A percentile compares a stretch with the other conserved stretches of the same genome.
Conservation (phyloP, 2,888 invertebrate genomes). For the Ennomos erosarius region DNA sequence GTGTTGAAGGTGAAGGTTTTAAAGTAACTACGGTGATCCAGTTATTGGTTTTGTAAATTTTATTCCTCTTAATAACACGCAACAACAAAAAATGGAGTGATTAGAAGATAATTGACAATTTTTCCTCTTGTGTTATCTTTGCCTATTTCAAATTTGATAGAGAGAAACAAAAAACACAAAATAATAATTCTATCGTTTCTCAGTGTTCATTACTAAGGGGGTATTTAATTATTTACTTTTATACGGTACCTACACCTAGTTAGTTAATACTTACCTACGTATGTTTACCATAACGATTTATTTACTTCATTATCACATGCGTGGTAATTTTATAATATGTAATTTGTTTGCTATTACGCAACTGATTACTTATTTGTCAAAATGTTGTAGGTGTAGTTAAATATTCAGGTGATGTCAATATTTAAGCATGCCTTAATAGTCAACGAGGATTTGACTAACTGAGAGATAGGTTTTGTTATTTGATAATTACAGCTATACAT, state of each 20-base stretch:
- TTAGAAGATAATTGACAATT: too few species aligned
- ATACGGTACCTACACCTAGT: too few species aligned
- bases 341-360: slow-evolving; percentile 26
- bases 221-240: too few species aligned
- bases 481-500: too few species aligned
- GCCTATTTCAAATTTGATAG: too few species aligned
- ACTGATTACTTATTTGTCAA: slow-evolving; percentile 21
- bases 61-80: not conserved
- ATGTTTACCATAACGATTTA: slow-evolving; percentile 1
- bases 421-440: slow-evolving; percentile 19
- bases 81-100: too few species aligned
- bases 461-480: too few species aligned
- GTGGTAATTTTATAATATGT: slow-evolving; percentile 21
- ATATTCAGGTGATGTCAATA: slow-evolving; percentile 30
- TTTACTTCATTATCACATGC: slow-evolving; percentile 10
- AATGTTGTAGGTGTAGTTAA: slow-evolving; percentile 30
- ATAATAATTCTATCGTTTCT: too few species aligned
- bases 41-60: slow-evolving; percentile 1
- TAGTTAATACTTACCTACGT: too few species aligned
- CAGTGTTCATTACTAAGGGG: too few species aligned
- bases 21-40: not conserved
- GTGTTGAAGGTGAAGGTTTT: not conserved
- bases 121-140: too few species aligned
- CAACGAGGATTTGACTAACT: slow-evolving; percentile 9
- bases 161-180: too few species aligned